Evolutionary conservation across 35 echinoderm and acorn worm genomes (phyloP).

Genomic region (Chiridota heheva): DNA sequence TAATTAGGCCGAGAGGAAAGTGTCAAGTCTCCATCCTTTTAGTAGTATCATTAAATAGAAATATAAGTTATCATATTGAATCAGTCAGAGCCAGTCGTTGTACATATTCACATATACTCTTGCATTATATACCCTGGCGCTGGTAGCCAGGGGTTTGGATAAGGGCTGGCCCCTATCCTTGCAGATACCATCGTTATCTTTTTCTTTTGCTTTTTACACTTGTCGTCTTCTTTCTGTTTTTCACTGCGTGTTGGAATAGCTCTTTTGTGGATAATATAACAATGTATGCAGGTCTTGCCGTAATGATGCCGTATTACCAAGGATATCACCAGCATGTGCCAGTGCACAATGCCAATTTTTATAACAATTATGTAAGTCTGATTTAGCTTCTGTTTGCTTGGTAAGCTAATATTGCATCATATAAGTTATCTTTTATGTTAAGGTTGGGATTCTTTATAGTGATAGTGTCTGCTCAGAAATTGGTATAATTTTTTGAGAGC

Average conservation of each 20-base stretch:
- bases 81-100: no score
- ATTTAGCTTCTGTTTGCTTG: neutral
- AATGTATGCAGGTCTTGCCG: conserved; percentile 35
- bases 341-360: conserved; percentile 19
- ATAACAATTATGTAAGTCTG: conserved; percentile 36
- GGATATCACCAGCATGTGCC: neutral
- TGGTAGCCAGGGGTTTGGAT: conserved; percentile 28
- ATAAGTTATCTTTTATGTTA: no score
- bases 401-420: neutral
- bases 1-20: conserved; percentile 10
- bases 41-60: no score
- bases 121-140: conserved; percentile 17
- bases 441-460: no score
- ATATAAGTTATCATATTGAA: no score
- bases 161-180: conserved; percentile 20
- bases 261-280: no score
- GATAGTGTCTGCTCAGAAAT: no score
- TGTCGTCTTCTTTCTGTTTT: no score
- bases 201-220: no score
- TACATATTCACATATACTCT: no score
- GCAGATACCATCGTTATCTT: neutral
- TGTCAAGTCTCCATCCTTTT: neutral
- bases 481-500: no score
- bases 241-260: no score
- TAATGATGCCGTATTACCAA: conserved; percentile 40